Evolutionary conservation across 2,888 invertebrate genomes (phyloP).

Genomic region (Panopea generosa): DNA sequence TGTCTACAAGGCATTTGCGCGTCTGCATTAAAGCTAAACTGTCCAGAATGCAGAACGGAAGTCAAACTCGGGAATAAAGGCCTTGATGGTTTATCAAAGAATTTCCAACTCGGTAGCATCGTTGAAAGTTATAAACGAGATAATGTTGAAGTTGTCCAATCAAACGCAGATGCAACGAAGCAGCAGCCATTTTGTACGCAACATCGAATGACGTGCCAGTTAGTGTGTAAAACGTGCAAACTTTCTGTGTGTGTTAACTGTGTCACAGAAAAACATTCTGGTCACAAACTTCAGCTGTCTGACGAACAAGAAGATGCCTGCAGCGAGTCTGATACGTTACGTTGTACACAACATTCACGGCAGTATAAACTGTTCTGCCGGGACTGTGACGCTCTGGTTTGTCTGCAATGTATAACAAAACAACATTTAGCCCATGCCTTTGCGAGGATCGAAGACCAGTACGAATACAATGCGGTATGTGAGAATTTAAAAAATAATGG

Average conservation of each 20-base stretch:
- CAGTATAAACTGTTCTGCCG: conserved; percentile 31
- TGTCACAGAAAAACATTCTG: conserved; percentile 10
- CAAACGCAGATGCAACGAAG: neutral
- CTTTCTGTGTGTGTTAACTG: conserved; percentile 34
- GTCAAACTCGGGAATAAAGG: conserved; percentile 51
- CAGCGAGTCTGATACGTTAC: neutral
- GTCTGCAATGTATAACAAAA: conserved; percentile 37
- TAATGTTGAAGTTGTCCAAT: neutral
- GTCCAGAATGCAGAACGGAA: conserved; percentile 55
- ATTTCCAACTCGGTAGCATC: conserved; percentile 52
- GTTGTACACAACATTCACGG: conserved; percentile 33
- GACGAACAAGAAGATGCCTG: neutral
- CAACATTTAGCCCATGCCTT: conserved; percentile 31
- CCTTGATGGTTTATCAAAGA: conserved; percentile 35
- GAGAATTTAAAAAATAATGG: too few relatives aligned
- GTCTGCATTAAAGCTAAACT: conserved; percentile 28
- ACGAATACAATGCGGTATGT: conserved; percentile 30
- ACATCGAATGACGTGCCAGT: conserved; percentile 39
- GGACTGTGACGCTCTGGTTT: conserved; percentile 33
- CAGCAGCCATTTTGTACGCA: conserved; percentile 37
- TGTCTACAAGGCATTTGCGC: conserved; percentile 44
- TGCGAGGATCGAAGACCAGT: conserved; percentile 19
- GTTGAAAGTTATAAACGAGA: conserved; percentile 46
- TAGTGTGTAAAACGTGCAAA: conserved; percentile 45
- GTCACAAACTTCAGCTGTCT: conserved; percentile 1